Conservation (phyloP, 2,797 vertebrate genomes). For the Notolabrus celidotus region DNA sequence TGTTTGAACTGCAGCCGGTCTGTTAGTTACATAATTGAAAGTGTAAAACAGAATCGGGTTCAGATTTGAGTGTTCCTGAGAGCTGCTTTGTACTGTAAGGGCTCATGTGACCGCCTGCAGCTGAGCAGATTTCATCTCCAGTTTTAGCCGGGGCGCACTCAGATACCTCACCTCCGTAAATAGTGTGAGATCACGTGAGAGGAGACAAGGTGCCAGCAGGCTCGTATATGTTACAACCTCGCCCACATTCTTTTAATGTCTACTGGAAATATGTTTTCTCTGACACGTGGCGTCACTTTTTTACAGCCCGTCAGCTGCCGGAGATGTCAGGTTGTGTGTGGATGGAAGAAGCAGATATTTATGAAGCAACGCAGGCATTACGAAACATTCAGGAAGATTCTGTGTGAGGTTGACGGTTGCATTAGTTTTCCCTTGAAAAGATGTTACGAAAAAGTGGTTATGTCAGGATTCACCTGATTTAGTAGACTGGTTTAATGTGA, state of each 20-base stretch:
- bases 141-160: conserved; percentile 53
- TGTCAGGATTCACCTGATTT: too few relatives aligned
- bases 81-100: conserved; percentile 6
- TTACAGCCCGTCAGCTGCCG: conserved; percentile 53
- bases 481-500: too few relatives aligned
- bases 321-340: conserved; percentile 49
- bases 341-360: conserved; percentile 27
- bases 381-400: too few relatives aligned
- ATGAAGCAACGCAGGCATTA: too few relatives aligned
- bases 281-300: conserved; percentile 49
- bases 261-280: conserved; percentile 75
- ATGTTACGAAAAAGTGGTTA: too few relatives aligned
- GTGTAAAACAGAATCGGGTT: conserved; percentile 1
- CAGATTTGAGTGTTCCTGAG: conserved; percentile 42
- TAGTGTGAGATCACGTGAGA: conserved; percentile 71
- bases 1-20: conserved; percentile 26
- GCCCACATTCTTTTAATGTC: conserved; percentile 74
- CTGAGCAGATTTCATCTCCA: conserved; percentile 22
- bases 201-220: conserved; percentile 66
- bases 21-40: conserved; percentile 45
- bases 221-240: conserved; percentile 70
- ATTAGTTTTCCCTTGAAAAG: too few relatives aligned
- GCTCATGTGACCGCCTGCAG: conserved; percentile 43
- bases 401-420: too few relatives aligned
- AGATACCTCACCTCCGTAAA: conserved; percentile 67